Conservation (phyloP, 2,113 vertebrate genomes). For the Zosterops pallidus region DNA sequence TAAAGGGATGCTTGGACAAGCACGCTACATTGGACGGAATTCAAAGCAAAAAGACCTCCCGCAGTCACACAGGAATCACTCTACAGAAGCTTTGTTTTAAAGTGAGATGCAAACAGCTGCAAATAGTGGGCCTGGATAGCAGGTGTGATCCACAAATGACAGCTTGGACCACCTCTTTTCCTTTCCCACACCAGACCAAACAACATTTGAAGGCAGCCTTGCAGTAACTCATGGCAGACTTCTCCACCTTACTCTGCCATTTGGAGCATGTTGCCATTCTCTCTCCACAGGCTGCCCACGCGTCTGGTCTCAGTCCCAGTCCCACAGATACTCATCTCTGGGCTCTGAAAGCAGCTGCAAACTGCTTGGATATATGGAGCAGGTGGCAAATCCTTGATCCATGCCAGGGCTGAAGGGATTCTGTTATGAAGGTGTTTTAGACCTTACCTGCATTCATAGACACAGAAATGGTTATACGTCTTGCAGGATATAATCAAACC, state of each 20-base stretch:
- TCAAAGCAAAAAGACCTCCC: not conserved
- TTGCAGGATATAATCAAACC: not conserved
- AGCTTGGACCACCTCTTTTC: not conserved
- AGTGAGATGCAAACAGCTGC: not conserved
- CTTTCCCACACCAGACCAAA: not conserved
- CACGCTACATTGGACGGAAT: fast-evolving
- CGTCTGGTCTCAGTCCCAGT: not conserved
- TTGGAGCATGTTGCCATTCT: not conserved
- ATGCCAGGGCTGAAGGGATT: not conserved
- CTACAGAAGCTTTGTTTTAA: not conserved
- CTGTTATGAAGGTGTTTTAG: not conserved
- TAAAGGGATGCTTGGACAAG: not conserved
- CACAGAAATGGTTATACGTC: not conserved
- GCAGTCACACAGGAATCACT: not conserved
- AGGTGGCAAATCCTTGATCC: not conserved
- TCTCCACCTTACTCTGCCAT: not conserved
- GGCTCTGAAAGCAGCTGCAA: not conserved
- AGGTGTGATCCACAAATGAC: not conserved
- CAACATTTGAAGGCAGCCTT: not conserved
- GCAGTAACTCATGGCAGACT: not conserved
- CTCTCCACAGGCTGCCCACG: not conserved
- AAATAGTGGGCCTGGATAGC: not conserved
- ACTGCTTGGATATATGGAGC: not conserved
- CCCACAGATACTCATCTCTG: not conserved
- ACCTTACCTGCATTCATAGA: not conserved